Conservation (phyloP, 2,113 vertebrate genomes). For the Tragelaphus buxtoni region DNA sequence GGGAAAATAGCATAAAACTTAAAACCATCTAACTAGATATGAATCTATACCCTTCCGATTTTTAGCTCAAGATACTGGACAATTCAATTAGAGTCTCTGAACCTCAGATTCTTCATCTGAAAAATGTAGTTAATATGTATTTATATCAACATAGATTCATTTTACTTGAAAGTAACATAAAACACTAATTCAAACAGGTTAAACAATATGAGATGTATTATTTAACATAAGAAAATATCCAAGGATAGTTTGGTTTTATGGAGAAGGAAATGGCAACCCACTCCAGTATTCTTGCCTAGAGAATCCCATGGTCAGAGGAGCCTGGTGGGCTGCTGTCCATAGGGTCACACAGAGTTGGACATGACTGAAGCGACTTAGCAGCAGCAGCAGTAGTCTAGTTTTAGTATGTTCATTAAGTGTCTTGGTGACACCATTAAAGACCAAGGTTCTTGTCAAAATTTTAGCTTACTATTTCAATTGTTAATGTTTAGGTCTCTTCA, state of each 20-base stretch:
- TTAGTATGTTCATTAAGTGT: not conserved
- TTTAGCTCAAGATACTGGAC: not conserved
- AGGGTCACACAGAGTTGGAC: not conserved
- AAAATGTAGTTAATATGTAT: not conserved
- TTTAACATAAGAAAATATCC: not conserved
- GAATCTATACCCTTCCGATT: not conserved
- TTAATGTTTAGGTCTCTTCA: not conserved
- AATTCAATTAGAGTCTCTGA: not conserved
- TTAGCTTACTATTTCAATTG: not conserved
- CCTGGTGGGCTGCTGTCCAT: not conserved
- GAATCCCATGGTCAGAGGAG: too few species aligned
- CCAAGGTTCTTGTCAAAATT: not conserved
- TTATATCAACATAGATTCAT: not conserved
- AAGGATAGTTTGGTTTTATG: not conserved
- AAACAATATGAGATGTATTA: not conserved
- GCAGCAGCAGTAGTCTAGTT: not conserved
- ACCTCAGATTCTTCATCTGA: not conserved
- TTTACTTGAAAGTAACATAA: not conserved
- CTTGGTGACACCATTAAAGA: not conserved
- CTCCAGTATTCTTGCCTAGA: too few species aligned
- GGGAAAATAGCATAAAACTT: not conserved
- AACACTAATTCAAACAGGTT: not conserved
- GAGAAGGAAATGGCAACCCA: too few species aligned
- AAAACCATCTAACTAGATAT: not conserved
- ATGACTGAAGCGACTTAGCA: rapidly evolving